Evolutionary conservation across 2,113 vertebrate genomes (phyloP), one percentile per base, ranked within the genome.

Genomic region (Hippocampus mohnikei): DNA sequence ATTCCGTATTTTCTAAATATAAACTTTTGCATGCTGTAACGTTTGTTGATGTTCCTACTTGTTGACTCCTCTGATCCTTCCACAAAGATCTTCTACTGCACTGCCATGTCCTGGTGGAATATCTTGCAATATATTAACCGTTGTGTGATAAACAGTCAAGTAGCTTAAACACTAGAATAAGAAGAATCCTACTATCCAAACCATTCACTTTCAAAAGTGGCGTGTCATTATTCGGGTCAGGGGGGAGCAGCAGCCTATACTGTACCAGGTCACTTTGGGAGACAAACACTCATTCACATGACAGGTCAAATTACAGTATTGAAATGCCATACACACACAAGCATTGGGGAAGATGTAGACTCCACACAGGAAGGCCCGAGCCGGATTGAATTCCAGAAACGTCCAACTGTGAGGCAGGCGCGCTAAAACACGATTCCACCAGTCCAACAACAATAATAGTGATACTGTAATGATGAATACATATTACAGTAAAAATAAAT

Each of bases 31-130:
- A 37, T 37, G 33, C 33, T 64, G 7, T 23, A 13, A 23, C 8
- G 61, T 63, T 33, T 63, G 61, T 42, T n/a, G 41, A 44, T 63
- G 61, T 63, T 64, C 40, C 41, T 8, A n/a, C 62, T 44, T 64
- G 62, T 23, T 33, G 16, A 15, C 27, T 8, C n/a, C 2, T 44
- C n/a, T 42, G 2, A 41, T 18, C 12, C 20, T 1, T 42, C 21
- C 21, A 12, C 21, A 41, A 23, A 64, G 5, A 64, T 64, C 11
- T 23, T 42, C 40, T 23, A 42, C 25, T 42, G 37, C n/a, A 15
- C 6, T 15, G 20, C 40, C 3, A 62, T 23, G 33, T 42, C 33
- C 5, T 37, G 33, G 6, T 5, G 33, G 33, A 29, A 33, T 7
- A 29, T 59, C 15, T 16, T 29, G n/a, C 25, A 1, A 56, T 12